These are phyloP conservation scores for Pseudachorutes palmiensis DNA, from an alignment of 1,140 invertebrate genomes.

Conservation along the genomic window DNA sequence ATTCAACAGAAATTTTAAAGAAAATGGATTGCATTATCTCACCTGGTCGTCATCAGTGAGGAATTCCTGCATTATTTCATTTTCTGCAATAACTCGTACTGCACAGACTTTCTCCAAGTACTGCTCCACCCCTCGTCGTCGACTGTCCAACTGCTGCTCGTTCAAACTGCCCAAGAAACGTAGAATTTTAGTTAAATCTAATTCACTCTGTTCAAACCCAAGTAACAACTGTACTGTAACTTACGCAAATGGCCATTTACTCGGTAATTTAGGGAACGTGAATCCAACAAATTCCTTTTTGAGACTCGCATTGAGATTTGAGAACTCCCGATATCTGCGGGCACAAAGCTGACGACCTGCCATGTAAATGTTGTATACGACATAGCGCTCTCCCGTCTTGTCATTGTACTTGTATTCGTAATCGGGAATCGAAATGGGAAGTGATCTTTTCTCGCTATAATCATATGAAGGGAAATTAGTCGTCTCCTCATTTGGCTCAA, in stretches of 20 bases:
- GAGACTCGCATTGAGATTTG: constrained; percentile 60
- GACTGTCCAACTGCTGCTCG: constrained; percentile 91
- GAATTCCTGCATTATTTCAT: constrained; percentile 95
- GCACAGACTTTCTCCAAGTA: constrained; percentile 98
- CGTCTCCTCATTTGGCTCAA: constrained; percentile 80
- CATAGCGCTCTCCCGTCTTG: constrained; percentile 79
- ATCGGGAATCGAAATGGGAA: constrained; percentile 96
- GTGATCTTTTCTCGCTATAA: constrained; percentile 93
- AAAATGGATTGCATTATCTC: constrained; percentile 27
- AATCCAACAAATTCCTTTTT: constrained; percentile 97
- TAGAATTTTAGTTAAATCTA: constrained; percentile 72
- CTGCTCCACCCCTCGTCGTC: constrained; percentile 87
- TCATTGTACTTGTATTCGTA: constrained; percentile 63
- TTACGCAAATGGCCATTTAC: constrained; percentile 94
- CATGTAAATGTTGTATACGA: constrained; percentile 99
- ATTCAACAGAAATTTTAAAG: background rate
- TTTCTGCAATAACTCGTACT: constrained; percentile 93
- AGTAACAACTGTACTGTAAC: constrained; percentile 31
- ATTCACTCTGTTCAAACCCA: constrained; percentile 53
- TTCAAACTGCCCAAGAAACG: constrained; percentile 52
- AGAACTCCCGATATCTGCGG: constrained; percentile 89
- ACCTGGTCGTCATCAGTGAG: constrained; percentile 77
- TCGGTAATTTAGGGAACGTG: constrained; percentile 93
- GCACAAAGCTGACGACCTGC: constrained; percentile 94
- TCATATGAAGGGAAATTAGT: constrained; percentile 85